Evolutionary conservation across 1,140 invertebrate species (phyloP).

Genomic region (Danaus plexippus): DNA sequence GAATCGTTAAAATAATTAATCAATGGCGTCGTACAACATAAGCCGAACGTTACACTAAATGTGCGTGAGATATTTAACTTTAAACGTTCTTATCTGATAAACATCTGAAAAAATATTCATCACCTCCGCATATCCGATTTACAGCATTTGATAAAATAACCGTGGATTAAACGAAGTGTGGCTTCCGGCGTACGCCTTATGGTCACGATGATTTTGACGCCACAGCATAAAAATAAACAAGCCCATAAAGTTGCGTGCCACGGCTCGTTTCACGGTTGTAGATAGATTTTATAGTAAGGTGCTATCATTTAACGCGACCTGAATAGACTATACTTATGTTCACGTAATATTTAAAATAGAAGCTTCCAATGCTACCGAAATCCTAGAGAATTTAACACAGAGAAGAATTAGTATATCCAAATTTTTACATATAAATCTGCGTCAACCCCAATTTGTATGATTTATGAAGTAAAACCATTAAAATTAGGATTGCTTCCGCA

Average conservation of each 20-base stretch:
- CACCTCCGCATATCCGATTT: conserved; percentile 14
- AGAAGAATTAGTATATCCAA: too few relatives aligned
- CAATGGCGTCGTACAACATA: not conserved
- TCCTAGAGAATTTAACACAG: too few relatives aligned
- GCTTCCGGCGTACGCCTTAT: conserved; percentile 18
- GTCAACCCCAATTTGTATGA: too few relatives aligned
- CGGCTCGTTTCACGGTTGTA: conserved; percentile 9
- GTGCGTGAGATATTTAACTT: not conserved
- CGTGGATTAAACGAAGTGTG: conserved; percentile 17
- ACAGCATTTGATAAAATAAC: conserved; percentile 15
- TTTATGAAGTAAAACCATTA: too few relatives aligned
- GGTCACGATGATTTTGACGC: conserved; percentile 12
- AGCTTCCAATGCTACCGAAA: too few relatives aligned
- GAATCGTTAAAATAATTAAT: conserved; percentile 1
- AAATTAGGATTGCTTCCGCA: too few relatives aligned
- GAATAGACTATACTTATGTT: conserved; percentile 9
- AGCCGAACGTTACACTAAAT: not conserved
- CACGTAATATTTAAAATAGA: too few relatives aligned
- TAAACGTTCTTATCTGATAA: not conserved
- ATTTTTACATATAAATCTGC: too few relatives aligned
- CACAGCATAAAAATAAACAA: conserved; percentile 17
- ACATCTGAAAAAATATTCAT: conserved; percentile 9
- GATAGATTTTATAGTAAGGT: conserved; percentile 18
- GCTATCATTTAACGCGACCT: conserved; percentile 13
- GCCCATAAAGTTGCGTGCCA: conserved; percentile 16